A percentile compares a stretch with the other conserved stretches of the same genome.
phyloP scores from a whole-genome alignment of 2,888 invertebrate genomes.

The Apamea epomidion region DNA sequence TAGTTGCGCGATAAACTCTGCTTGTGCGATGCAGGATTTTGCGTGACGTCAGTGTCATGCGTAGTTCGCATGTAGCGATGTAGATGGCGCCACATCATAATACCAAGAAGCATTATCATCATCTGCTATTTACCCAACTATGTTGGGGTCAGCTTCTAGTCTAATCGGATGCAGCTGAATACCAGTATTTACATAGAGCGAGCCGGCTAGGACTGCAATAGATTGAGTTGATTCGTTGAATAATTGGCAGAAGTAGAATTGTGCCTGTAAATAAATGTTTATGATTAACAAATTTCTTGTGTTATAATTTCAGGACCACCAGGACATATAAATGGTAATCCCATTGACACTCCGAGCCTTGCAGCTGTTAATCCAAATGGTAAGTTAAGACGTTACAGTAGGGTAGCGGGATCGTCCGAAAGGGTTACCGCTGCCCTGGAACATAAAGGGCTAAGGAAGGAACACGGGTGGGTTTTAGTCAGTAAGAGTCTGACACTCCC shows the following conservation, averaged over 20 bases:
- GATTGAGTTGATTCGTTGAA: neutral
- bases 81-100: too few species aligned
- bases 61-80: too few species aligned
- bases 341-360: conserved; percentile 42
- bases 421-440: too few species aligned
- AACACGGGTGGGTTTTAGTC: too few species aligned
- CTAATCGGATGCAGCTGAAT: neutral
- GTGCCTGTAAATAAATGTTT: neutral
- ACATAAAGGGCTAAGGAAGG: too few species aligned
- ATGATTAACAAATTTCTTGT: neutral
- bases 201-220: neutral
- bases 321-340: conserved; percentile 21
- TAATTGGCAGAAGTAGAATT: neutral
- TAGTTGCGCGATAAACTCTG: too few species aligned
- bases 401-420: too few species aligned
- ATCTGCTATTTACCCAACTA: neutral
- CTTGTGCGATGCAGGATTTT: too few species aligned
- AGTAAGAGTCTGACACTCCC: too few species aligned
- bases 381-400: conserved; percentile 21
- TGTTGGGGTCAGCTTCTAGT: neutral
- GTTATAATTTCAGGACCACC: conserved; percentile 47
- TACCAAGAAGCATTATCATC: neutral
- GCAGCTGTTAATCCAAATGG: conserved; percentile 53
- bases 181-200: neutral
- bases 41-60: too few species aligned